phyloP scores from a whole-genome alignment of 2,113 vertebrate species.

The Corythornis madagascariensis region DNA sequence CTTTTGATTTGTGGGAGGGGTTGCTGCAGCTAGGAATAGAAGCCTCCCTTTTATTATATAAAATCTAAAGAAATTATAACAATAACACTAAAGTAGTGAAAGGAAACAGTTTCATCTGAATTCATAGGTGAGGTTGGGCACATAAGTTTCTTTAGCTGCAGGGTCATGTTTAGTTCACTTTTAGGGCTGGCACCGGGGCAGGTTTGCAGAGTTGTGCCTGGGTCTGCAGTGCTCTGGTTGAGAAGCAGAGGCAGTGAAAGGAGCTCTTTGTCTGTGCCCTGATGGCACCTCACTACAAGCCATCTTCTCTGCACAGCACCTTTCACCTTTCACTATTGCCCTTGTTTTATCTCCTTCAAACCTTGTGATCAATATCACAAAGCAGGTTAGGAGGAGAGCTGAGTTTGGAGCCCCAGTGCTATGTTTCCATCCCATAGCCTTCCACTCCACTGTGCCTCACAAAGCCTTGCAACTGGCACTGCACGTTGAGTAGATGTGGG shows the following conservation, averaged over 20 bases:
- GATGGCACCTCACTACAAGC: neutral
- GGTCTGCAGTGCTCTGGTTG: neutral
- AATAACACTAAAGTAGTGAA: neutral
- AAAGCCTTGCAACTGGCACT: neutral
- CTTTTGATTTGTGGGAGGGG: constrained; percentile 54
- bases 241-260: neutral
- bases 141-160: neutral
- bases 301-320: neutral
- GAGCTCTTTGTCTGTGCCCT: neutral
- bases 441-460: neutral
- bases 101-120: constrained; percentile 27
- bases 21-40: constrained; percentile 9
- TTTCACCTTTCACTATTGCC: neutral
- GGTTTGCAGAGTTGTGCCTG: neutral
- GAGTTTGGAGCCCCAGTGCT: neutral
- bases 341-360: neutral
- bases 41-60: constrained; percentile 38
- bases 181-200: neutral
- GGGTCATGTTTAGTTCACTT: constrained; percentile 6
- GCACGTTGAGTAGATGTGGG: neutral
- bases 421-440: neutral
- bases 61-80: constrained; percentile 51
- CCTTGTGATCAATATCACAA: neutral
- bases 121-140: neutral
- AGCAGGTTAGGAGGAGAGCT: neutral